Percentiles rank a stretch among this genome's conserved stretches.
Evolutionary conservation across 2,888 invertebrate species (phyloP).

Genomic region (Spodoptera picta): DNA sequence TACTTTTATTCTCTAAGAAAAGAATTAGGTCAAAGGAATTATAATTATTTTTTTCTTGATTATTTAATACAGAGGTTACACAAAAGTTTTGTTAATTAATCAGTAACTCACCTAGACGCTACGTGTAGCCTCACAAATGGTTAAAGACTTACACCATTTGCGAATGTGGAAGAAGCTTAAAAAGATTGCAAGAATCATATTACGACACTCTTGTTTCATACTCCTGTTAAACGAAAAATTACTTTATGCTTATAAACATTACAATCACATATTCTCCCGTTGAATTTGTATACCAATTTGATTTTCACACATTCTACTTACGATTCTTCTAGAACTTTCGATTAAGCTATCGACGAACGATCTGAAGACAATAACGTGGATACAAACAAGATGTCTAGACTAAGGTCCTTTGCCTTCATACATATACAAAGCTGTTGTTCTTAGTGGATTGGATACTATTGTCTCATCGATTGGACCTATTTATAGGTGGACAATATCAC

Average conservation of each 20-base stretch:
- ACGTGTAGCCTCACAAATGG: too few species aligned
- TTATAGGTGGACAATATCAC: constrained; percentile 77
- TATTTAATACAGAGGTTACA: constrained; percentile 8
- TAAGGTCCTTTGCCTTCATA: constrained; percentile 61
- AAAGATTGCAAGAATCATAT: too few species aligned
- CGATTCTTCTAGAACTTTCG: constrained; percentile 20
- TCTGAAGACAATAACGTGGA: constrained; percentile 38
- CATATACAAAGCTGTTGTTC: constrained; percentile 73
- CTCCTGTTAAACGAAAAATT: too few species aligned
- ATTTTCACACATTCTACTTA: constrained; percentile 2
- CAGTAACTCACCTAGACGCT: background rate
- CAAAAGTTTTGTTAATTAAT: constrained; percentile 11
- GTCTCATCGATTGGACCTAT: constrained; percentile 85
- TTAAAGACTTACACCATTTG: too few species aligned
- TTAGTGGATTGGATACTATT: constrained; percentile 79
- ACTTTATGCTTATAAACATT: too few species aligned
- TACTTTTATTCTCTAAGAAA: constrained; percentile 24
- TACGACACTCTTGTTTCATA: too few species aligned
- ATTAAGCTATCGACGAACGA: constrained; percentile 33
- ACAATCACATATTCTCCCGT: background rate
- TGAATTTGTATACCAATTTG: background rate
- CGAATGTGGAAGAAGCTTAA: too few species aligned
- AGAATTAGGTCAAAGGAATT: constrained; percentile 30
- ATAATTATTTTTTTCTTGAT: constrained; percentile 22
- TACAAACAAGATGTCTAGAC: constrained; percentile 58